Evolutionary conservation across 2,113 vertebrate genomes (phyloP), one percentile per base, ranked within the genome.

Genomic region (Phaetusa simplex): DNA sequence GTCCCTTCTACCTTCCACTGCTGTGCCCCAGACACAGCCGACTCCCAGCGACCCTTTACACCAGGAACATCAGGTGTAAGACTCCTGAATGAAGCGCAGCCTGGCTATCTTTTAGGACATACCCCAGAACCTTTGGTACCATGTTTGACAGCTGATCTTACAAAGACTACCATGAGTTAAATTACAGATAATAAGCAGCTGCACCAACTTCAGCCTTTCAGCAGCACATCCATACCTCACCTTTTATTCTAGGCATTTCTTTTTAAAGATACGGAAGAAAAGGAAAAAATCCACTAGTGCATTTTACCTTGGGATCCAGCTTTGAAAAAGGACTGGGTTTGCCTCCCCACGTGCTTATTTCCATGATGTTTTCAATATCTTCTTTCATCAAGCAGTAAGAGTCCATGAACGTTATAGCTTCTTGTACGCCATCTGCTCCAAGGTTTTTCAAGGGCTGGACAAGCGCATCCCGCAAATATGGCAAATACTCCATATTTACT

Each of bases 301-400:
- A 27, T 71, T 66, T 96, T 97, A 99, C 99, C 99, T 99, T 99
- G 18, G 99, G 96, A 96, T 99, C 99, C 95, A 99, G 97, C 96
- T 98, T 99, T 92, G 99, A 99, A 91, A 99, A 99, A 21, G 98
- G 98, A 90, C 99, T 99, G 5, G 98, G 97, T 81, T 98, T 98
- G 56, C 99, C 98, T 13, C 98, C 99, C 99, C 99, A 99, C 1
- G 50, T 96, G 90, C 98, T 99, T 81, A 99, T 98, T 97, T 99
- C 99, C 99, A 99, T 99, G 64, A 99, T 98, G 94, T 98, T 99
- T 93, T 99, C 99, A 95, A 99, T 98, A 38, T 99, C 99, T 88
- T 99, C 99, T 96, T 97, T 99, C 98, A 99, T 95, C 89, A 99
- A 98, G 96, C 98, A 98, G 89, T 99, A 99, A 5, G 98, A 95